Conservation (phyloP, 1,140 invertebrate species). For the Linepithema humile region DNA sequence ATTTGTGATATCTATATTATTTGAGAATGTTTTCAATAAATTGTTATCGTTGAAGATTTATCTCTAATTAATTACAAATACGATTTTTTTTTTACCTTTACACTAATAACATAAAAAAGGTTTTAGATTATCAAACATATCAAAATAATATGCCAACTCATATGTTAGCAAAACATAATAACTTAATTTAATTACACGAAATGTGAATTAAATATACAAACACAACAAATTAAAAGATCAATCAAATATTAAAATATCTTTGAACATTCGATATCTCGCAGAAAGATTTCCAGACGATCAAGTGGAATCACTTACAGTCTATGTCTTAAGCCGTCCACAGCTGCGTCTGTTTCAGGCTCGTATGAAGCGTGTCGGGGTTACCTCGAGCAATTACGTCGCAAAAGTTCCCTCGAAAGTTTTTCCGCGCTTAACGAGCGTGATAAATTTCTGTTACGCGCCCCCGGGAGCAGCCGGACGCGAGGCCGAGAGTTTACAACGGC, state of each 20-base stretch:
- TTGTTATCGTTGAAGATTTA: not conserved
- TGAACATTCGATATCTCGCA: not conserved
- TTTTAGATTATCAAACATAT: not conserved
- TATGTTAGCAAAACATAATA: too few relatives aligned
- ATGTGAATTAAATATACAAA: not conserved
- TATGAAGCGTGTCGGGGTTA: conserved; percentile 59
- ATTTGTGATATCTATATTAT: conserved; percentile 5
- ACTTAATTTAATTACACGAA: too few relatives aligned
- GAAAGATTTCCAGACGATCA: not conserved
- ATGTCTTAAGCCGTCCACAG: conserved; percentile 30
- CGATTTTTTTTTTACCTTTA: too few relatives aligned
- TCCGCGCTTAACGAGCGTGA: conserved; percentile 81
- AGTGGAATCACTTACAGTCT: conserved; percentile 50
- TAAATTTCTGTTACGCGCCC: conserved; percentile 81
- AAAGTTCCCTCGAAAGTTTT: conserved; percentile 80
- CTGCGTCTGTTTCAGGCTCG: conserved; percentile 51
- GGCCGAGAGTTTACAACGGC: conserved; percentile 72
- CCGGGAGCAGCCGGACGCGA: conserved; percentile 45
- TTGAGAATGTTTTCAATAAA: not conserved
- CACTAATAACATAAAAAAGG: not conserved
- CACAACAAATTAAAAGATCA: not conserved
- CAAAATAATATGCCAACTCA: not conserved
- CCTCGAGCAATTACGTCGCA: conserved; percentile 79
- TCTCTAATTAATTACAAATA: not conserved
- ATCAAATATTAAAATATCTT: conserved; percentile 10